Evolutionary conservation across 2,888 invertebrate species (phyloP).

Genomic region (Drosophila imparisetae): DNA sequence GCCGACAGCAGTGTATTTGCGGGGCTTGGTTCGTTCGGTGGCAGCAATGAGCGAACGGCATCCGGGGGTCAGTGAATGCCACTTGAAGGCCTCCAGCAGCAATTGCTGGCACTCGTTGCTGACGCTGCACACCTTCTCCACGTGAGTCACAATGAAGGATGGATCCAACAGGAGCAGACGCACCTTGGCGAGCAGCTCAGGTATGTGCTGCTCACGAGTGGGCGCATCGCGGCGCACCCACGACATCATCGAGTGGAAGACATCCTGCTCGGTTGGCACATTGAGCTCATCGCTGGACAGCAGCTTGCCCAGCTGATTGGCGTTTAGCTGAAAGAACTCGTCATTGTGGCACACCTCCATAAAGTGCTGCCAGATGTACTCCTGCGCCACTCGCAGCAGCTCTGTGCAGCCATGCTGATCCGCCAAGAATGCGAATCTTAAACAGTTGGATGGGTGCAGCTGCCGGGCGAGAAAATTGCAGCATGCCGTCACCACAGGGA

Average conservation of each 20-base stretch:
- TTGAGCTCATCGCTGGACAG: no score
- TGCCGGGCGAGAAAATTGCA: slow-evolving; percentile 95
- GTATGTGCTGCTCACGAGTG: slow-evolving; percentile 85
- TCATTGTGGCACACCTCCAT: no score
- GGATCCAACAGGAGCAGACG: slow-evolving; percentile 94
- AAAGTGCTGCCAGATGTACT: slow-evolving; percentile 91
- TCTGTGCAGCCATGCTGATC: slow-evolving; percentile 94
- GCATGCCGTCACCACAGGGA: slow-evolving; percentile 94
- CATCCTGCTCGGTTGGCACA: no score
- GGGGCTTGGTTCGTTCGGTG: slow-evolving; percentile 92
- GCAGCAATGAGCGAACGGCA: slow-evolving; percentile 89
- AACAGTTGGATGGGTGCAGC: slow-evolving; percentile 92
- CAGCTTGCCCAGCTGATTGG: no score
- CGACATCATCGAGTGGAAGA: no score
- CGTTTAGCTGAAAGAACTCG: no score
- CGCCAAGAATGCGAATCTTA: slow-evolving; percentile 96
- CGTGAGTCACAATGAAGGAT: slow-evolving; percentile 95
- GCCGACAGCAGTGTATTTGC: slow-evolving; percentile 87
- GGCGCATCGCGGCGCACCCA: no score
- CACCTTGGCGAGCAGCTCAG: slow-evolving; percentile 90
- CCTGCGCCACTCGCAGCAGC: slow-evolving; percentile 92
- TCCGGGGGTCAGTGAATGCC: slow-evolving; percentile 93
- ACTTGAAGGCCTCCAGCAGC: slow-evolving; percentile 96
- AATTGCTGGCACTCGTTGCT: slow-evolving; percentile 91
- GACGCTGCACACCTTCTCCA: slow-evolving; percentile 88